A percentile compares a stretch with the other conserved stretches of the same genome.
Conservation (phyloP, 2,888 invertebrate genomes). For the Aethes cnicana region DNA sequence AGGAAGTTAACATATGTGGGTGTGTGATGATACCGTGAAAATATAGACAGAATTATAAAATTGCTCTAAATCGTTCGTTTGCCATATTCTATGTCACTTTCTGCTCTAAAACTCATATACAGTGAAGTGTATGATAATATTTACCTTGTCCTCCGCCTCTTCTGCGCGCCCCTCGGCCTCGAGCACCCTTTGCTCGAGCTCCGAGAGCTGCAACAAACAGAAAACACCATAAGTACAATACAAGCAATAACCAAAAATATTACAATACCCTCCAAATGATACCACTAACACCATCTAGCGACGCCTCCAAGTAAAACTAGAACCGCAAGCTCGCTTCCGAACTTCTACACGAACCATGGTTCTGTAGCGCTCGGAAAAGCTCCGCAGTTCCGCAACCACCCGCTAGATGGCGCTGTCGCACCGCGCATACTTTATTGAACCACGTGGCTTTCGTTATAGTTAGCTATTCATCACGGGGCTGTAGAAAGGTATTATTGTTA, state of each 20-base stretch:
- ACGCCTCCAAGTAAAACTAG: slow-evolving; percentile 1
- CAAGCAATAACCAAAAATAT: slow-evolving; percentile 9
- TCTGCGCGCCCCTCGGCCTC: slow-evolving; percentile 96
- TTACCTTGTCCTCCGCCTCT: slow-evolving; percentile 97
- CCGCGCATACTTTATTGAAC: slow-evolving; percentile 67
- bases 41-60: no score
- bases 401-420: slow-evolving; percentile 64
- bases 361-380: slow-evolving; percentile 13
- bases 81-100: no score
- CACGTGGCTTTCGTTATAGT: slow-evolving; percentile 60
- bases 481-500: slow-evolving; percentile 77
- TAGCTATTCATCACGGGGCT: slow-evolving; percentile 59
- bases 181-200: slow-evolving; percentile 95
- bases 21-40: no score
- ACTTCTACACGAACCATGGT: slow-evolving; percentile 37
- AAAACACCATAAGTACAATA: slow-evolving; percentile 28
- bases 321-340: slow-evolving; percentile 29
- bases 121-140: no score
- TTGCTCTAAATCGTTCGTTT: no score
- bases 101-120: no score
- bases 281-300: slow-evolving; percentile 59
- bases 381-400: slow-evolving; percentile 55
- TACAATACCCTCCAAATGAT: slow-evolving; percentile 27
- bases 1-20: no score
- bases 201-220: slow-evolving; percentile 90